These are phyloP conservation scores for Drosophila baimaii DNA, from an alignment of 1,140 invertebrate species.

Conservation along the genomic window DNA sequence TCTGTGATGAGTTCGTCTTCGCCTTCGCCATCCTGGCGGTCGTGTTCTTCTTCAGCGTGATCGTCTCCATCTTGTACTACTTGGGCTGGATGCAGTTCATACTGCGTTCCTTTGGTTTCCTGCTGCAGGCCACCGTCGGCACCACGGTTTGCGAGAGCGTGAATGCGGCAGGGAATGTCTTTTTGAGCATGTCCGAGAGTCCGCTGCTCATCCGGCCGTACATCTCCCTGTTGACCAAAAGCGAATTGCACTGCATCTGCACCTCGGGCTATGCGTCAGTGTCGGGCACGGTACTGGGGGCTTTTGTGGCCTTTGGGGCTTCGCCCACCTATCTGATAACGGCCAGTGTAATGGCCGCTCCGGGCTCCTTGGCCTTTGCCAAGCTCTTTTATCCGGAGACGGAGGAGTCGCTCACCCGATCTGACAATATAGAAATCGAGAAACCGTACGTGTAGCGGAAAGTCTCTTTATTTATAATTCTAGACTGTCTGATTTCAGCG, in stretches of 20 bases:
- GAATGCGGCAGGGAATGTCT: conserved; percentile 93
- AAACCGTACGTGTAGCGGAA: conserved; percentile 86
- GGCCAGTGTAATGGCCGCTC: conserved; percentile 97
- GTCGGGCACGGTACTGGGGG: conserved; percentile 94
- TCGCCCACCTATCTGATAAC: conserved; percentile 91
- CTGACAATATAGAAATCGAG: conserved; percentile 87
- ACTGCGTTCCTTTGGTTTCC: conserved; percentile 90
- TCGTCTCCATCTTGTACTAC: conserved; percentile 93
- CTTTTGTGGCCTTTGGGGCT: conserved; percentile 95
- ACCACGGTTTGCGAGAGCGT: conserved; percentile 96
- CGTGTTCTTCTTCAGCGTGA: conserved; percentile 95
- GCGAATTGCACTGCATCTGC: conserved; percentile 96
- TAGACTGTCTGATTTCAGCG: conserved; percentile 84
- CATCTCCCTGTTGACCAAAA: conserved; percentile 89
- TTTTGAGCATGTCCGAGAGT: conserved; percentile 94
- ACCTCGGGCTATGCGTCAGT: conserved; percentile 96
- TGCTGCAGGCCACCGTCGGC: conserved; percentile 89
- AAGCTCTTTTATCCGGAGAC: conserved; percentile 96
- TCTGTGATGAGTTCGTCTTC: conserved; percentile 88
- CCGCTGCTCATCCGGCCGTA: conserved; percentile 94
- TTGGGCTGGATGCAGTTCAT: conserved; percentile 93
- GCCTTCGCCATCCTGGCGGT: conserved; percentile 93
- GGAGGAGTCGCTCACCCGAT: conserved; percentile 88
- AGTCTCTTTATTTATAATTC: neutral
- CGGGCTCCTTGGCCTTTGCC: conserved; percentile 92